These are phyloP conservation scores for Acanthisitta chloris DNA, from an alignment of 2,113 vertebrate genomes.

Conservation along the genomic window DNA sequence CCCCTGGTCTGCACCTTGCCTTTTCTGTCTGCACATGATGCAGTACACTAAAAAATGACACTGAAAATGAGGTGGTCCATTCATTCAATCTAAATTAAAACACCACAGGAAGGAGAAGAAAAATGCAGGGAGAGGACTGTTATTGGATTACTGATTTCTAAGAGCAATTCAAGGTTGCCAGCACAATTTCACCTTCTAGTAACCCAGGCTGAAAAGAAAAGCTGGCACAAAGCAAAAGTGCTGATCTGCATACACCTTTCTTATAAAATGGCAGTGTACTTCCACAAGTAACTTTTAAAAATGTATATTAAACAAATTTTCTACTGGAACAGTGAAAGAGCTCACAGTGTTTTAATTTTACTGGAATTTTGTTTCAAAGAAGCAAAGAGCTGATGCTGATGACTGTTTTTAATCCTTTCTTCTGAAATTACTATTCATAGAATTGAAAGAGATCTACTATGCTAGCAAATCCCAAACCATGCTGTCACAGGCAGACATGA, in stretches of 20 bases:
- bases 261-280: not conserved
- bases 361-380: conserved; percentile 35
- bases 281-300: not conserved
- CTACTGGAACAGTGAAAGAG: not conserved
- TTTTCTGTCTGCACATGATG: not conserved
- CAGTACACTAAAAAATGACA: not conserved
- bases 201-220: not conserved
- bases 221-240: not conserved
- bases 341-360: conserved; percentile 7
- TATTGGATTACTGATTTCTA: not conserved
- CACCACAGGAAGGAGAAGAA: not conserved
- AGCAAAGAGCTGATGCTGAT: conserved; percentile 27
- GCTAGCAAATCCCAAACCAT: conserved; percentile 51
- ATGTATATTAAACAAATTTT: not conserved
- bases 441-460: conserved; percentile 60
- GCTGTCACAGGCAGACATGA: conserved; percentile 36
- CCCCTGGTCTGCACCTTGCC: not conserved
- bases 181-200: not conserved
- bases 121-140: not conserved
- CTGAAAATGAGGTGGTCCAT: not conserved
- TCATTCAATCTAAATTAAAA: not conserved
- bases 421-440: conserved; percentile 50
- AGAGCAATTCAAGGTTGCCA: not conserved
- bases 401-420: conserved; percentile 53
- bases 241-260: not conserved